Percentiles rank a stretch among this genome's conserved stretches.
Conservation (phyloP, 2,888 invertebrate species). For the Orchestes rusci region DNA sequence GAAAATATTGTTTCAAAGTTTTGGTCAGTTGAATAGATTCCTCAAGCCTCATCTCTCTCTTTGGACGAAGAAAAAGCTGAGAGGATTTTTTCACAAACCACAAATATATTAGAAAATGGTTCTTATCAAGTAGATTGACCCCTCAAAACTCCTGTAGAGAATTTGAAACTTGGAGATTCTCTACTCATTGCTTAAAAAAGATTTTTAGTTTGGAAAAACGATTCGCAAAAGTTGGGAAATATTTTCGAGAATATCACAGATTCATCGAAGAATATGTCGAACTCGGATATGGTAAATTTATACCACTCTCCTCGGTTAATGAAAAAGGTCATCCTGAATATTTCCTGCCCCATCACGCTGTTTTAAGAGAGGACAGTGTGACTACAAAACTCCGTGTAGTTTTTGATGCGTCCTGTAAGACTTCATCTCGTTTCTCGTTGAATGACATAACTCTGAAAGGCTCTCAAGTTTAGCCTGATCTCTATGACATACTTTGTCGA, state of each 20-base stretch:
- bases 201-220: constrained; percentile 11
- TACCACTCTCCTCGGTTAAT: constrained; percentile 7
- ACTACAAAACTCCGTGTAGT: constrained; percentile 20
- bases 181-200: constrained; percentile 5
- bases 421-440: constrained; percentile 10
- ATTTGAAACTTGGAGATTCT: constrained; percentile 14
- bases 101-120: constrained; percentile 9
- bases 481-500: constrained; percentile 15
- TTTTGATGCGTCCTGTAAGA: constrained; percentile 17
- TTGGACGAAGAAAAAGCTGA: constrained; percentile 2
- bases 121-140: constrained; percentile 18
- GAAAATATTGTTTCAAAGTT: constrained; percentile 1
- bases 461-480: constrained; percentile 17
- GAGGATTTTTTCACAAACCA: constrained; percentile 3
- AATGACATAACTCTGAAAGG: constrained; percentile 22
- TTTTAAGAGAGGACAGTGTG: constrained; percentile 10
- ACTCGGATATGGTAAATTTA: constrained; percentile 9
- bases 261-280: constrained; percentile 13
- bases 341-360: constrained; percentile 17
- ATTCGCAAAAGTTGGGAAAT: constrained; percentile 4
- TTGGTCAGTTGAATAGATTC: constrained; percentile 4
- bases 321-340: constrained; percentile 5
- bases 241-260: constrained; percentile 7
- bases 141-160: constrained; percentile 10
- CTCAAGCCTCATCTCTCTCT: not conserved